A percentile compares a stretch with the other conserved stretches of the same genome.
These are phyloP conservation scores for Drosophila phalerata DNA, from an alignment of 2,888 invertebrate genomes.

Conservation along the genomic window DNA sequence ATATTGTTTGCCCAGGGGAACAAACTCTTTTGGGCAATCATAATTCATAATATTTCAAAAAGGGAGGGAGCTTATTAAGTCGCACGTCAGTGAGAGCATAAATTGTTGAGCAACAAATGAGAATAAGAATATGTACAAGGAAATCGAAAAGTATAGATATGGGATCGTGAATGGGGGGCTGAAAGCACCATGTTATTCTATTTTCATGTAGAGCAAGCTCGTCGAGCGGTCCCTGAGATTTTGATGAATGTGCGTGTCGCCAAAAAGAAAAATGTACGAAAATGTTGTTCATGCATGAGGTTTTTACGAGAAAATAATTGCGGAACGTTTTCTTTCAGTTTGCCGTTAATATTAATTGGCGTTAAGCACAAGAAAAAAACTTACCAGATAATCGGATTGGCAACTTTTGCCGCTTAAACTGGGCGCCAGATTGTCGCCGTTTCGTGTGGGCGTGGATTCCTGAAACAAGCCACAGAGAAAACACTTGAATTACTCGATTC, in stretches of 20 bases:
- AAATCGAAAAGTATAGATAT: constrained; percentile 35
- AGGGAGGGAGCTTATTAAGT: constrained; percentile 70
- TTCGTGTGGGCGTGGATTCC: constrained; percentile 84
- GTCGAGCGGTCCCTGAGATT: constrained; percentile 62
- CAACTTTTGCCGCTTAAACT: constrained; percentile 82
- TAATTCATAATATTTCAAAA: constrained; percentile 72
- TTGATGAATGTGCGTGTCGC: constrained; percentile 82
- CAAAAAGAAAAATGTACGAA: constrained; percentile 79
- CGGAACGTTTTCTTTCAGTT: constrained; percentile 67
- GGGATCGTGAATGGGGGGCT: constrained; percentile 18
- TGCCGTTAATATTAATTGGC: constrained; percentile 77
- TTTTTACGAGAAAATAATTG: constrained; percentile 81
- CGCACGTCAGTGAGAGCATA: constrained; percentile 71
- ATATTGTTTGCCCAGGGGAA: constrained; percentile 3
- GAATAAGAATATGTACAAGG: constrained; percentile 26
- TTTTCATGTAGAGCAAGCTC: constrained; percentile 59
- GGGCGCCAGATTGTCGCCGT: constrained; percentile 83
- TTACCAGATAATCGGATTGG: constrained; percentile 85
- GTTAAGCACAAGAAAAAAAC: constrained; percentile 65
- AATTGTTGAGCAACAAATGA: constrained; percentile 61
- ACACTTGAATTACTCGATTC: background rate
- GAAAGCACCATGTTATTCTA: constrained; percentile 62
- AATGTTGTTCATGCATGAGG: constrained; percentile 78
- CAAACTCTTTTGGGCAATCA: constrained; percentile 29
- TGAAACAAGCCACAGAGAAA: constrained; percentile 39